Evolutionary conservation across 2,797 vertebrate genomes (phyloP).

Genomic region (Psittacula echo): DNA sequence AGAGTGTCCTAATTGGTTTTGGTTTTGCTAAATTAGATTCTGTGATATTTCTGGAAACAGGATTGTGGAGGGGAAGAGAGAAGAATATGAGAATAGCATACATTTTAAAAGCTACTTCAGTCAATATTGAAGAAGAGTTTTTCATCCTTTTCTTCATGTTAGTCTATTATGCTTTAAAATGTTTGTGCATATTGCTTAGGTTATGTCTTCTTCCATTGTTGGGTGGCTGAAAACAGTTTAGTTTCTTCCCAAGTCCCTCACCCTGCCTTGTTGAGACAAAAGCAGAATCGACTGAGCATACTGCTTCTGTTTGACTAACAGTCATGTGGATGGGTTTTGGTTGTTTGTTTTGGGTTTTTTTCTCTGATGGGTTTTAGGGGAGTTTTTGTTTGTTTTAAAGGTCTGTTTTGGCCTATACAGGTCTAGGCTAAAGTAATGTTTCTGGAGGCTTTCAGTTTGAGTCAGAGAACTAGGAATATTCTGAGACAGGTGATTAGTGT

Average conservation of each 20-base stretch:
- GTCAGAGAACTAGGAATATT: background rate
- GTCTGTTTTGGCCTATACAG: background rate
- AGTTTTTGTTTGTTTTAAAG: background rate
- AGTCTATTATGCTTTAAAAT: background rate
- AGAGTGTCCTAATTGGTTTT: background rate
- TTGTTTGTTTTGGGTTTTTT: background rate
- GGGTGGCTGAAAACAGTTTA: background rate
- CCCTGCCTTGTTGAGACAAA: background rate
- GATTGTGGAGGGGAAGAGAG: background rate
- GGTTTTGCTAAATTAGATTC: background rate
- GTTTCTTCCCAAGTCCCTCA: background rate
- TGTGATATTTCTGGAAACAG: background rate
- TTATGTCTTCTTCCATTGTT: background rate
- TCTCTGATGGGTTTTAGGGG: background rate
- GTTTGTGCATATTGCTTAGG: background rate
- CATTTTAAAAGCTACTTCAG: background rate
- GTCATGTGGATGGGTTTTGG: fast-evolving
- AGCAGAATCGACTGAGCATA: background rate
- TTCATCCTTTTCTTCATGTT: background rate
- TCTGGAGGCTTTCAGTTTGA: background rate
- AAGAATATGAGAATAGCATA: background rate
- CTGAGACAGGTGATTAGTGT: background rate
- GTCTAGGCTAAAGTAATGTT: background rate
- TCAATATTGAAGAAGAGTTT: background rate
- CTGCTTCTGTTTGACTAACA: background rate